A percentile compares a stretch with the other conserved stretches of the same genome.
Conservation (phyloP, 1,140 invertebrate genomes). For the Colletes latitarsis region DNA sequence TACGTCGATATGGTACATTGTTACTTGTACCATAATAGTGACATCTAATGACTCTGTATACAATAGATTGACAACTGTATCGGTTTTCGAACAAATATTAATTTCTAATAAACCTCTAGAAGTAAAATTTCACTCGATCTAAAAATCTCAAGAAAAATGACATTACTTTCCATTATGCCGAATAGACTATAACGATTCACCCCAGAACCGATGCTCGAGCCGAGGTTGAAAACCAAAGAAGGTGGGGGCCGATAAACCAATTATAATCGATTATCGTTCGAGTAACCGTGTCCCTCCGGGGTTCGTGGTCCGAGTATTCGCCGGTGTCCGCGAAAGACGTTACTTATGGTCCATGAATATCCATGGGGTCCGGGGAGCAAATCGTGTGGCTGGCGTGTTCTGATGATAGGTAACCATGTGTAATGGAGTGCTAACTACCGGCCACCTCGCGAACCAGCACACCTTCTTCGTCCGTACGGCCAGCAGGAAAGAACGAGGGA, state of each 20-base stretch:
- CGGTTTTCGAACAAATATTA: too few relatives aligned
- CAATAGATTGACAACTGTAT: too few relatives aligned
- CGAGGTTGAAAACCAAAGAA: too few relatives aligned
- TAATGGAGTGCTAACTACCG: slow-evolving; percentile 78
- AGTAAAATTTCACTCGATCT: too few relatives aligned
- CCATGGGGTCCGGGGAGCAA: slow-evolving; percentile 65
- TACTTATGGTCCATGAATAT: slow-evolving; percentile 69
- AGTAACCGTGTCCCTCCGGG: slow-evolving; percentile 30
- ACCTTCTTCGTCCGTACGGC: slow-evolving; percentile 43
- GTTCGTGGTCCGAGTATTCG: slow-evolving; percentile 5
- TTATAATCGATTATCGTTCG: slow-evolving; percentile 55
- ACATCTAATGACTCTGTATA: too few relatives aligned
- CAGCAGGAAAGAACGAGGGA: slow-evolving; percentile 27
- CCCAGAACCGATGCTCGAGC: too few relatives aligned
- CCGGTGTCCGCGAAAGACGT: slow-evolving; percentile 47
- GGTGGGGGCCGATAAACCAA: not conserved
- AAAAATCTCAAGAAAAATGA: too few relatives aligned
- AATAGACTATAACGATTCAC: too few relatives aligned
- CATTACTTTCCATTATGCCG: too few relatives aligned
- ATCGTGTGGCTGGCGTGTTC: slow-evolving; percentile 68
- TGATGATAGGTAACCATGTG: slow-evolving; percentile 78
- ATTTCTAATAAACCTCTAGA: too few relatives aligned
- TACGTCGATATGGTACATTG: too few relatives aligned
- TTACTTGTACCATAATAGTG: too few relatives aligned
- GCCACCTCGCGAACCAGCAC: slow-evolving; percentile 73